A percentile compares a stretch with the other conserved stretches of the same genome.
Evolutionary conservation across 2,113 vertebrate genomes (phyloP).

Genomic region (Coracopsis vasa): DNA sequence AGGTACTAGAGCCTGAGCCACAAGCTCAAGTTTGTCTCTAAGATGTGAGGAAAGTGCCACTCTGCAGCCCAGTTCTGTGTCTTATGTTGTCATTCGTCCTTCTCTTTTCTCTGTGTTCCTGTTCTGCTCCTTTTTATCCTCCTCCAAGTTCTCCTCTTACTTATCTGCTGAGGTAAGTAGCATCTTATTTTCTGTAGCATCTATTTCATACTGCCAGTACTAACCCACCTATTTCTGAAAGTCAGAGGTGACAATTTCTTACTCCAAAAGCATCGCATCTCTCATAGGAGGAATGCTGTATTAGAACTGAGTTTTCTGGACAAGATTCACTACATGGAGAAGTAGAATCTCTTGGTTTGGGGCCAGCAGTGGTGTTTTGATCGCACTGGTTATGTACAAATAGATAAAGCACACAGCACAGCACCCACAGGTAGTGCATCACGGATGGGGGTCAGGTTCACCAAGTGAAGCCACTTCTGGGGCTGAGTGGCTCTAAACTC

Average conservation of each 20-base stretch:
- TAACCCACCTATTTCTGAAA: background rate
- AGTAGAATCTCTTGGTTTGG: background rate
- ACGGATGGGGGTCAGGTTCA: background rate
- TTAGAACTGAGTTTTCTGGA: background rate
- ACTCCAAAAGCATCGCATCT: background rate
- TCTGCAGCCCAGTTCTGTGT: background rate
- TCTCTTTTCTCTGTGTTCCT: background rate
- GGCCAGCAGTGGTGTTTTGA: background rate
- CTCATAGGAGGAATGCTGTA: background rate
- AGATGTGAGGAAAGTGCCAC: background rate
- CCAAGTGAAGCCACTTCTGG: background rate
- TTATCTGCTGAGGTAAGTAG: background rate
- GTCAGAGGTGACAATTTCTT: background rate
- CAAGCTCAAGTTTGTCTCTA: background rate
- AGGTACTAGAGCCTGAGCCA: background rate
- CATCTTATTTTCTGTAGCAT: background rate
- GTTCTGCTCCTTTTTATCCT: background rate
- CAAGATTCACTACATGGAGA: background rate
- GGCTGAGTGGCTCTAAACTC: background rate
- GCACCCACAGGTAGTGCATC: background rate
- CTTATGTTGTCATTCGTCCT: background rate
- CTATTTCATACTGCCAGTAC: background rate
- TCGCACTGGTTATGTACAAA: background rate
- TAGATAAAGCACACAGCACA: background rate
- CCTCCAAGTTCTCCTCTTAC: background rate